Evolutionary conservation across 2,888 invertebrate genomes (phyloP), one percentile per base, ranked within the genome.

Genomic region (Pyrrhia umbra): DNA sequence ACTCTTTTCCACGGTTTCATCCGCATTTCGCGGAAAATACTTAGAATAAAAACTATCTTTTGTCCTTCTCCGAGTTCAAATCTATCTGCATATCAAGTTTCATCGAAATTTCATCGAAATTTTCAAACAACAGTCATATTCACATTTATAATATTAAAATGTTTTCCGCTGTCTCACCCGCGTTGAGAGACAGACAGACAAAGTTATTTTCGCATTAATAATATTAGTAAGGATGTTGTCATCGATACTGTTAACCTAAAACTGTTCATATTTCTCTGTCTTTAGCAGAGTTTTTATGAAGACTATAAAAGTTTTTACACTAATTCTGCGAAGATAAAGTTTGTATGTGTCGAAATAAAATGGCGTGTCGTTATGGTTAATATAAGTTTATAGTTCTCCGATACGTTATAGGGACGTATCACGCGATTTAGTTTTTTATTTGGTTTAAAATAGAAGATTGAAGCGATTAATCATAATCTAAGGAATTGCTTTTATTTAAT

Each of bases 341-440:
- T 62, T 23, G 34, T 23, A 61, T 61, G 46, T 72, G 58, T 50
- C 46, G 34, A 51, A 56, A 67, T 56, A 62, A 69, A 58, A 67
- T 47, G 16, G 10, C 30, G 16, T 55, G 25, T 66, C 56, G 40
- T 67, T 67, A 56, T 27, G 30, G 39, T 55, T 62, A 45, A 30
- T 55, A 40, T 13, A 55, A 66, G n/a, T 61, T 71, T 70, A 66
- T 70, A 56, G 65, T 65, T 51, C 39, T 57, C 43, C 40, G 34
- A 59, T 54, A 65, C 13, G 30, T 49, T 61, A 43, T 34, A 3
- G 20, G n/a, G 21, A 25, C 9, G 15, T 40, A 47, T 39, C 34
- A 62, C 34, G 34, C 21, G 18, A 46, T 69, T 63, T 50, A 45
- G 18, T 63, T 2, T 49, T 42, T 42, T 45, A 2, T 5, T 6